These are phyloP conservation scores for Siderastrea siderea DNA, from an alignment of 92 coral and sea anemone species.

Conservation along the genomic window DNA sequence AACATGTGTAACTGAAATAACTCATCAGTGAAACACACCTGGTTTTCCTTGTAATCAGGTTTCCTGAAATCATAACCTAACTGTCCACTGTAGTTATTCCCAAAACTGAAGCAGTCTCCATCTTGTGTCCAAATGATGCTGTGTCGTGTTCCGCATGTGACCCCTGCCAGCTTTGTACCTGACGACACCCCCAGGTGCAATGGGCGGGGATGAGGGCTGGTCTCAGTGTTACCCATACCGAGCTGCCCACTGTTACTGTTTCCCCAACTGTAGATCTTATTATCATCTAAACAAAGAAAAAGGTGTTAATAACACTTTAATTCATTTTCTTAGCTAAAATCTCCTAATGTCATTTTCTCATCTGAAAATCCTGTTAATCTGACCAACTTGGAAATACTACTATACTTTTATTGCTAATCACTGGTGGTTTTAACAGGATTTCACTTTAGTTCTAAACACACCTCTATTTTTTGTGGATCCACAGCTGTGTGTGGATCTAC, in stretches of 20 bases:
- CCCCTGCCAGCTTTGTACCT: conserved; percentile 77
- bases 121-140: conserved; percentile 95
- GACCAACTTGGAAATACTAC: no score
- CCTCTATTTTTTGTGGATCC: no score
- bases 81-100: conserved; percentile 96
- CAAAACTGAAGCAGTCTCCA: conserved; percentile 97
- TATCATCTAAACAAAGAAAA: conserved; percentile 60
- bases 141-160: conserved; percentile 97
- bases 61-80: conserved; percentile 97
- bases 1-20: neutral
- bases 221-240: conserved; percentile 83
- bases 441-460: no score
- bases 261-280: conserved; percentile 93
- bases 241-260: conserved; percentile 99
- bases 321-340: no score
- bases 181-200: conserved; percentile 79
- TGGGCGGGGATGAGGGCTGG: conserved; percentile 77
- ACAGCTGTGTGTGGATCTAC: no score
- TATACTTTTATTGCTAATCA: no score
- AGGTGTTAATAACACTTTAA: neutral
- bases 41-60: conserved; percentile 98
- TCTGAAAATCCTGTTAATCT: no score
- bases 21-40: conserved; percentile 55
- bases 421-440: no score
- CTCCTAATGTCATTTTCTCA: no score